Conservation (phyloP, 2,797 vertebrate species). For the Anguilla marmorata region DNA sequence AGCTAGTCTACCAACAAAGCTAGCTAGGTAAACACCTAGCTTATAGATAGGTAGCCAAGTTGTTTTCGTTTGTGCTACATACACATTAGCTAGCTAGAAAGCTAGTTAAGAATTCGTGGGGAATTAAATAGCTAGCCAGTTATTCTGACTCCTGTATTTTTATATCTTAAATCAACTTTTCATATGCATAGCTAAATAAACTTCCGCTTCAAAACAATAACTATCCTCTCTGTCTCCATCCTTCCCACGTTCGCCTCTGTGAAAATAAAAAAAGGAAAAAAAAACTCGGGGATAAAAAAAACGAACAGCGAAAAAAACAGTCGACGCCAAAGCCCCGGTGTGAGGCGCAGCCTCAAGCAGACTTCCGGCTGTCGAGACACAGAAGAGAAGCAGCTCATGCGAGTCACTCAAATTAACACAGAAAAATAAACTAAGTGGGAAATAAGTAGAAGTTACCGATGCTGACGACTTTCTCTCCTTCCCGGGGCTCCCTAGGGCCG, state of each 20-base stretch:
- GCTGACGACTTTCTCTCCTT: slow-evolving; percentile 64
- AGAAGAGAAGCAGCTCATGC: slow-evolving; percentile 49
- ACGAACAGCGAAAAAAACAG: slow-evolving; percentile 55
- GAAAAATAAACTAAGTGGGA: slow-evolving; percentile 62
- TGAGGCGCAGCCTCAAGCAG: slow-evolving; percentile 72
- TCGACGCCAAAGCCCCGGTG: slow-evolving; percentile 68
- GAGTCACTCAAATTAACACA: slow-evolving; percentile 63
- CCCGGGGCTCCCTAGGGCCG: slow-evolving; percentile 69
- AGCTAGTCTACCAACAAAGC: not conserved
- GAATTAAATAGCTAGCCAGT: slow-evolving; percentile 48
- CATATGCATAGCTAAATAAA: slow-evolving; percentile 40
- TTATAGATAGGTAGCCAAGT: not conserved
- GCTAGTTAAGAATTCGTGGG: not conserved
- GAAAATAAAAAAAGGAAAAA: slow-evolving; percentile 49
- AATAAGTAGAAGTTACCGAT: slow-evolving; percentile 72
- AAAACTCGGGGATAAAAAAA: slow-evolving; percentile 63
- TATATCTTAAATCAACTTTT: slow-evolving; percentile 63
- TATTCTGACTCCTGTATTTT: slow-evolving; percentile 67
- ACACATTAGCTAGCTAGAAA: slow-evolving; percentile 7
- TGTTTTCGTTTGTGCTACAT: not conserved
- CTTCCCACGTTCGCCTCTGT: slow-evolving; percentile 64
- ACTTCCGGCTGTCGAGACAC: slow-evolving; percentile 78
- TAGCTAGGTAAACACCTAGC: not conserved
- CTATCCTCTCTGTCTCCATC: slow-evolving; percentile 59
- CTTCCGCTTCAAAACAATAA: slow-evolving; percentile 50